These are phyloP conservation scores for Prunella strophiata DNA, from an alignment of 2,797 vertebrate genomes.

Conservation along the genomic window DNA sequence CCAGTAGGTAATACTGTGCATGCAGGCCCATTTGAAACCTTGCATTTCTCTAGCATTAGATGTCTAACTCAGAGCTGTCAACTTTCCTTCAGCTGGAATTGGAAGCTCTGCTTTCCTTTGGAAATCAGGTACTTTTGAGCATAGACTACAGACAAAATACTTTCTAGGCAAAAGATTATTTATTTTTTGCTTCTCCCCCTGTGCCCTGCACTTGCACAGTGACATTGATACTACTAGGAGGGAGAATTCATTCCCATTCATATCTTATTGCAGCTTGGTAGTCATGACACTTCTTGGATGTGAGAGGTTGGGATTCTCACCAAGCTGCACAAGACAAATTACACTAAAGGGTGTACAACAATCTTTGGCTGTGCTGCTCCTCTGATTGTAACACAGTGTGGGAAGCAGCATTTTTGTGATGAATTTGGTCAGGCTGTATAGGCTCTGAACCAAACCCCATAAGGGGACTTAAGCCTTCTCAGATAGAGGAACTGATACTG, in stretches of 20 bases:
- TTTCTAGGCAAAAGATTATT: not conserved
- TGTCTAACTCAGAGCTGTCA: not conserved
- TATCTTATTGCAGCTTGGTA: not conserved
- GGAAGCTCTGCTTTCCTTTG: not conserved
- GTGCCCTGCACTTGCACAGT: not conserved
- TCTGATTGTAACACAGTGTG: not conserved
- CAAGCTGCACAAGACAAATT: not conserved
- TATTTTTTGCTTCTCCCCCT: not conserved
- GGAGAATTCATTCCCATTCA: not conserved
- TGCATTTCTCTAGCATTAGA: not conserved
- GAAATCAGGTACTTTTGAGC: not conserved
- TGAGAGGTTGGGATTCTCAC: not conserved
- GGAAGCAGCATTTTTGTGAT: not conserved
- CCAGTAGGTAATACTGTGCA: not conserved
- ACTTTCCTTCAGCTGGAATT: not conserved
- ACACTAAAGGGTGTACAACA: not conserved
- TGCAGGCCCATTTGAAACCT: not conserved
- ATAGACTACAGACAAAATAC: not conserved
- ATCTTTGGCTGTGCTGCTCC: not conserved
- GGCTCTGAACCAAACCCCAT: not conserved
- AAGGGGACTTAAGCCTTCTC: not conserved
- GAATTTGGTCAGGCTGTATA: not conserved
- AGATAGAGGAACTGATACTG: slow-evolving; percentile 1
- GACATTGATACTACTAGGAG: not conserved
- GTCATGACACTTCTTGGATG: not conserved